Evolutionary conservation across 2,797 vertebrate genomes (phyloP).

Genomic region (Synaphobranchus kaupii): DNA sequence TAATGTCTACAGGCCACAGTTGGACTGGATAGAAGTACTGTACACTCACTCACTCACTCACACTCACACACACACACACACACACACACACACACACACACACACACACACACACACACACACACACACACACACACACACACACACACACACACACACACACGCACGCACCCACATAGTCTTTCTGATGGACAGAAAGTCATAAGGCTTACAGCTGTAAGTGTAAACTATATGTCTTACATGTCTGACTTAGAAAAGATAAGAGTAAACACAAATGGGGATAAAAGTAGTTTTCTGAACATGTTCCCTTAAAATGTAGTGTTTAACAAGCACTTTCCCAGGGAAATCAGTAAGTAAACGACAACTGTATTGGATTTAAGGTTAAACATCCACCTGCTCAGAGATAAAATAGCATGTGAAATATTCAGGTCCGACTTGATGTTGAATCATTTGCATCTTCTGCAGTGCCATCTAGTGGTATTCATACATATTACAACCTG

Average conservation of each 20-base stretch:
- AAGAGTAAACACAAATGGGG: neutral
- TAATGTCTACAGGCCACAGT: no score
- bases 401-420: neutral
- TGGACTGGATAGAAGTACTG: neutral
- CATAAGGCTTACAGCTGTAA: neutral
- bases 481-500: neutral
- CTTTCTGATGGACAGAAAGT: neutral
- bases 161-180: neutral
- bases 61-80: neutral
- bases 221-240: neutral
- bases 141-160: neutral
- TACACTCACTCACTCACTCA: no score
- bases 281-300: neutral
- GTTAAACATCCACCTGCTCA: neutral
- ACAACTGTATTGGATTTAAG: neutral
- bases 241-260: neutral
- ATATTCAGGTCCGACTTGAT: neutral
- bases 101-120: neutral
- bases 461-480: slow-evolving; percentile 1
- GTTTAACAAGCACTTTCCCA: neutral
- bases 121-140: neutral
- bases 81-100: neutral
- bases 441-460: neutral
- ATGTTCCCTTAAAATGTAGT: neutral
- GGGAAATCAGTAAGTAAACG: neutral